Conservation (phyloP, 2,888 invertebrate species). For the Pyrrhosoma nymphula region DNA sequence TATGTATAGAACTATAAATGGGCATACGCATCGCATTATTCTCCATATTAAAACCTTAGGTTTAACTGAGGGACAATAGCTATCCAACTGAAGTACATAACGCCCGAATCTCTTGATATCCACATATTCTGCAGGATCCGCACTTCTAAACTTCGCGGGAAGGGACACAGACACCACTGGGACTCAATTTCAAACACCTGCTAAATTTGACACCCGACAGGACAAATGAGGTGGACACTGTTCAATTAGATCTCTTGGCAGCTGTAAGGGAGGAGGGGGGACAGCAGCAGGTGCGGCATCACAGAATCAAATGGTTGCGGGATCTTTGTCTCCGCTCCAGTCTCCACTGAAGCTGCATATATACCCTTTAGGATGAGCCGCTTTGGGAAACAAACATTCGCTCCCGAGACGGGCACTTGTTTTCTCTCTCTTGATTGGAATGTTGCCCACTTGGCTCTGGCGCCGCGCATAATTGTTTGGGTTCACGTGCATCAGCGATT, state of each 20-base stretch:
- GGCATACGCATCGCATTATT: no score
- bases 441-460: constrained; percentile 42
- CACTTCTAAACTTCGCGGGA: no score
- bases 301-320: constrained; percentile 43
- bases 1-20: no score
- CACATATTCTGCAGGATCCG: no score
- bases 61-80: no score
- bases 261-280: neutral
- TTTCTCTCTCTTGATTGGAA: constrained; percentile 56
- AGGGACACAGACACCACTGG: neutral
- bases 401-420: constrained; percentile 38
- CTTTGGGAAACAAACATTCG: constrained; percentile 39
- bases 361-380: neutral
- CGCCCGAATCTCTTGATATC: no score
- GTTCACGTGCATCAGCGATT: constrained; percentile 28
- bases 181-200: neutral
- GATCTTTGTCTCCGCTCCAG: neutral
- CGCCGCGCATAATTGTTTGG: neutral
- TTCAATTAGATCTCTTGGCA: constrained; percentile 60
- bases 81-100: no score
- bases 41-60: no score
- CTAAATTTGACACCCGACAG: neutral
- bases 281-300: constrained; percentile 34
- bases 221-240: neutral
- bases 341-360: neutral